Evolutionary conservation across 2,113 vertebrate genomes (phyloP).

Genomic region (Tachysurus fulvidraco): DNA sequence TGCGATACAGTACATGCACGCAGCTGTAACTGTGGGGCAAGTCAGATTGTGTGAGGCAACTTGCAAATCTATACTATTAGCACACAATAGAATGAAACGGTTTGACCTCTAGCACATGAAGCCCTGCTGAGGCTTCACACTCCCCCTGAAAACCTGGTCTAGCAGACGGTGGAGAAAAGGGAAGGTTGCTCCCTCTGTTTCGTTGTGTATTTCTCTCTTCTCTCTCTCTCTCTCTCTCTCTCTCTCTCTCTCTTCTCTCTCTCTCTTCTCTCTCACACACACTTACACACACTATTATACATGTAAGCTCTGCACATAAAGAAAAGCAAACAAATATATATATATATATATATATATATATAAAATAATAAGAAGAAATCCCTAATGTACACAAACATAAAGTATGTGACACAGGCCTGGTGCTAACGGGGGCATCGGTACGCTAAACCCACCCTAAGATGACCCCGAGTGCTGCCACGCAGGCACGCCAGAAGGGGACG

Average conservation of each 20-base stretch:
- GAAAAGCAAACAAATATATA: background rate
- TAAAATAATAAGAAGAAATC: background rate
- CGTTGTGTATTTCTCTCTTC: background rate
- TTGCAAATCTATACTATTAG: conserved; percentile 27
- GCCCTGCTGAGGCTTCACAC: conserved; percentile 7
- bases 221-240: background rate
- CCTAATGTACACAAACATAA: background rate
- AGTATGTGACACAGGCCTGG: background rate
- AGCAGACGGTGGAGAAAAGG: conserved; percentile 39
- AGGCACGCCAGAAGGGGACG: background rate
- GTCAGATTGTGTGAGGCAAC: background rate
- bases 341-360: background rate
- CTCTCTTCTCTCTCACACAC: background rate
- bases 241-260: background rate
- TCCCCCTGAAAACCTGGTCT: conserved; percentile 25
- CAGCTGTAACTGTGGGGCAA: conserved; percentile 1
- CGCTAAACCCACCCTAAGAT: background rate
- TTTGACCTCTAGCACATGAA: conserved; percentile 17
- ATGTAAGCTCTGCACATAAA: background rate
- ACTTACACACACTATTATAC: background rate
- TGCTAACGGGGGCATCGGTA: background rate
- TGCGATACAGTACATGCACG: no score
- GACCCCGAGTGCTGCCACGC: background rate
- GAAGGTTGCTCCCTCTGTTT: conserved; percentile 4
- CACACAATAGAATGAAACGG: conserved; percentile 32